A percentile compares a stretch with the other conserved stretches of the same genome.
Evolutionary conservation across 2,888 invertebrate species (phyloP).

Genomic region (Kryphioiulus occultus): DNA sequence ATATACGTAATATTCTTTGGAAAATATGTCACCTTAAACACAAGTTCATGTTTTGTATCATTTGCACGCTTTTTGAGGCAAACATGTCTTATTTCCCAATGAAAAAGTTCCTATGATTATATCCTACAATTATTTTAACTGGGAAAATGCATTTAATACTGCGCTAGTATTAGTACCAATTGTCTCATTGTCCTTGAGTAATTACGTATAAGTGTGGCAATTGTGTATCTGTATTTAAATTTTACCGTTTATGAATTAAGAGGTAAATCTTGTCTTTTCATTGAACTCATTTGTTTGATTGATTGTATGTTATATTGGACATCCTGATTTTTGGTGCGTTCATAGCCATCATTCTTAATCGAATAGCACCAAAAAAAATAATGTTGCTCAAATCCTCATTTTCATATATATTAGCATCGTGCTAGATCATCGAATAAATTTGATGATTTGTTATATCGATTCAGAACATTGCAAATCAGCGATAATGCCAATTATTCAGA

Average conservation of each 20-base stretch:
- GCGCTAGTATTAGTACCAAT: slow-evolving; percentile 12
- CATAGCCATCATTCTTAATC: not conserved
- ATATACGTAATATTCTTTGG: no score
- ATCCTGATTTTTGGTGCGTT: not conserved
- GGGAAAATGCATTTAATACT: slow-evolving; percentile 16
- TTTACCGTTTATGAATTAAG: not conserved
- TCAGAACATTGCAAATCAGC: not conserved
- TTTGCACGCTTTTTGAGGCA: not conserved
- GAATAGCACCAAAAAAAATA: not conserved
- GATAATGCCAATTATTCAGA: not conserved
- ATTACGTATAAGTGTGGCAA: not conserved
- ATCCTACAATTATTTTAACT: not conserved
- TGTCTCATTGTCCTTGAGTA: not conserved
- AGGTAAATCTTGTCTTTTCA: not conserved
- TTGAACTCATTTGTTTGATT: not conserved
- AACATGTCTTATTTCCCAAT: not conserved
- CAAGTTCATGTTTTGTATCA: not conserved
- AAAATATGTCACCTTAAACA: no score
- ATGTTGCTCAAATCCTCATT: not conserved
- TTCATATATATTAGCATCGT: not conserved
- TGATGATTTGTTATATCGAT: not conserved
- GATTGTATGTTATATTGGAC: not conserved
- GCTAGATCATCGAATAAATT: not conserved
- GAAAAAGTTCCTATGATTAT: slow-evolving; percentile 1
- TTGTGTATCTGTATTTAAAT: not conserved